Percentiles rank a stretch among this genome's conserved stretches.
Conservation (phyloP, 2,113 vertebrate genomes). For the Sylvilagus bachmani region DNA sequence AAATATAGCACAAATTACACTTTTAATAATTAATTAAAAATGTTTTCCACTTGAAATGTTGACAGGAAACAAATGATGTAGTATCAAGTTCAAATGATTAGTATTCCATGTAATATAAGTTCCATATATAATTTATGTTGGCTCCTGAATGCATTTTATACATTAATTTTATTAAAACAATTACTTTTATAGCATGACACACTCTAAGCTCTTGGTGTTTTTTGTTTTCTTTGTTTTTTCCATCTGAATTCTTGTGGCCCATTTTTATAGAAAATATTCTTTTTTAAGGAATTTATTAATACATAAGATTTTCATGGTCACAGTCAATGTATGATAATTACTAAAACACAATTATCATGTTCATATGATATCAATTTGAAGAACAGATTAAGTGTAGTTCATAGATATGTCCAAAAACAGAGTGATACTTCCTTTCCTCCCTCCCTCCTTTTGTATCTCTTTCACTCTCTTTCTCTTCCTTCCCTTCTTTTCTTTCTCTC, state of each 20-base stretch:
- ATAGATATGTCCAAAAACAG: too few species aligned
- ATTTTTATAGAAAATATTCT: neutral
- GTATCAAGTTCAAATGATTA: neutral
- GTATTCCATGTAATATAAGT: neutral
- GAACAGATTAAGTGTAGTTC: too few species aligned
- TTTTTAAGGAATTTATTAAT: neutral
- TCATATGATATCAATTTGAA: too few species aligned
- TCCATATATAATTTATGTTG: neutral
- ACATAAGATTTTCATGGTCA: too few species aligned
- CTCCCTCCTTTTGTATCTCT: too few species aligned
- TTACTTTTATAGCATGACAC: neutral
- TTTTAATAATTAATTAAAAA: neutral
- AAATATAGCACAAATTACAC: neutral
- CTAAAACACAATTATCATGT: too few species aligned
- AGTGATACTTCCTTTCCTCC: too few species aligned
- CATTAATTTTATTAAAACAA: constrained; percentile 34
- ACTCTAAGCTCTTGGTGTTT: neutral
- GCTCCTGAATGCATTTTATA: neutral
- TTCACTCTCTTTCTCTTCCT: too few species aligned
- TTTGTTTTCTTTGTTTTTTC: neutral
- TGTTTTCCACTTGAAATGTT: constrained; percentile 30
- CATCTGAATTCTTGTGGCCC: neutral
- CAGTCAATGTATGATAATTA: too few species aligned
- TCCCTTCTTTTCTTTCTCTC: too few species aligned
- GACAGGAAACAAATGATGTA: neutral